phyloP scores from a whole-genome alignment of 2,888 invertebrate species.

The Subacronicta megacephala region DNA sequence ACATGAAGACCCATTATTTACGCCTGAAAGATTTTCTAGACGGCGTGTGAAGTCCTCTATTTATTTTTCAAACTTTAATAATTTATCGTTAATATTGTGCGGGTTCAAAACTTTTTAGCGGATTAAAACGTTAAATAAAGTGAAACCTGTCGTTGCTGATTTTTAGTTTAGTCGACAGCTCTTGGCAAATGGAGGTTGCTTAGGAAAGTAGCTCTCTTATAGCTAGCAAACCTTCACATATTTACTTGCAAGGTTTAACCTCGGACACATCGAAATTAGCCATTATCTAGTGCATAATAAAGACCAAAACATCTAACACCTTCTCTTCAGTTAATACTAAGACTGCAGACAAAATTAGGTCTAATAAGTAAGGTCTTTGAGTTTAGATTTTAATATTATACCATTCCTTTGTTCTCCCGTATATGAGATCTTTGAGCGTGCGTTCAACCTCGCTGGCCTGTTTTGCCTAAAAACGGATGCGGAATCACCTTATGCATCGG shows the following conservation, averaged over 20 bases:
- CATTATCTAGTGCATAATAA: slow-evolving; percentile 30
- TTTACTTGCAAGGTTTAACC: not conserved
- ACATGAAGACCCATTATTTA: too few species aligned
- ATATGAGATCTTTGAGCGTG: slow-evolving; percentile 48
- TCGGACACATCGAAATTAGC: slow-evolving; percentile 19
- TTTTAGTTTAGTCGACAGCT: too few species aligned
- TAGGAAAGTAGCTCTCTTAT: slow-evolving; percentile 25
- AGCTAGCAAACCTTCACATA: slow-evolving; percentile 19
- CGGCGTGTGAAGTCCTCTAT: too few species aligned
- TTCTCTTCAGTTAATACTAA: slow-evolving; percentile 5
- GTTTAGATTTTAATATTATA: slow-evolving; percentile 47
- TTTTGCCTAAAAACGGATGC: slow-evolving; percentile 78
- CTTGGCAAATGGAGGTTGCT: slow-evolving; percentile 20
- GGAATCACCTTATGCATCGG: slow-evolving; percentile 65
- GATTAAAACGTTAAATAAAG: too few species aligned
- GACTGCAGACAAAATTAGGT: slow-evolving; percentile 46
- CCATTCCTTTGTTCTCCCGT: slow-evolving; percentile 61
- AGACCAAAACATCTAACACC: slow-evolving; percentile 35
- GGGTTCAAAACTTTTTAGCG: too few species aligned
- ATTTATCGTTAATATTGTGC: too few species aligned
- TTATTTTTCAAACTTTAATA: too few species aligned
- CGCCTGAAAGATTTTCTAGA: too few species aligned
- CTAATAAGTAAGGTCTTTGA: slow-evolving; percentile 38
- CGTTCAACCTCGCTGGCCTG: slow-evolving; percentile 66
- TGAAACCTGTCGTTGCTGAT: too few species aligned